Evolutionary conservation across 2,888 invertebrate species (phyloP), one percentile per base, ranked within the genome.

Genomic region (Chloromyia formosa): DNA sequence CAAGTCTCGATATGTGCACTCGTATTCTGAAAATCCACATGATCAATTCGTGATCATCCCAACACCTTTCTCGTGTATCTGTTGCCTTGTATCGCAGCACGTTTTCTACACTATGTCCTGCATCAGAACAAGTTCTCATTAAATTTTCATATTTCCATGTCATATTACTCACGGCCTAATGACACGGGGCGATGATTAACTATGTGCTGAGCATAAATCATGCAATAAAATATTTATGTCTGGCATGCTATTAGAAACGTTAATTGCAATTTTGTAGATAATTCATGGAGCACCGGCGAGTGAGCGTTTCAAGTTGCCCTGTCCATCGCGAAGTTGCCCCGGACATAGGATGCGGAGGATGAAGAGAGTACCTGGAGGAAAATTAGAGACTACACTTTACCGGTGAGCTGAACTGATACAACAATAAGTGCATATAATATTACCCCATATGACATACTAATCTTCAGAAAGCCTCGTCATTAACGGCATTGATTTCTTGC

Each of bases 181-280:
- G 77, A 74, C 77, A 77, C 74, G 40, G 53, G 27, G 45, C 74
- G 60, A 75, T 74, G 77, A 77, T 77, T 77, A 77, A 77, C 74
- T 74, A 74, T 77, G 77, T 77, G 77, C 68, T 60, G 74, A 72
- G 66, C 66, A 77, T 77, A 77, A 77, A 75, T 77, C 77, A 75
- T 75, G 71, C 74, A 77, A 77, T 77, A 77, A 75, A 76, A 71
- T 74, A 74, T 74, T 74, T 74, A 75, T 75, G 75, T 75, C 77
- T 77, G 73, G 75, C 77, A 75, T 77, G 74, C 71, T 75, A 77
- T 77, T 77, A 77, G 77, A 77, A 77, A 77, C 75, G 68, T 77
- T 77, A 77, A 77, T 77, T 77, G 77, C 77, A 75, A 77, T 77
- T 77, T 75, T 74, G 74, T 74, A 77, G 74, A 75, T 77, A 77